Percentiles rank a stretch among this genome's conserved stretches.
Evolutionary conservation across 2,888 invertebrate genomes (phyloP).

Genomic region (Cremastinae sp.): DNA sequence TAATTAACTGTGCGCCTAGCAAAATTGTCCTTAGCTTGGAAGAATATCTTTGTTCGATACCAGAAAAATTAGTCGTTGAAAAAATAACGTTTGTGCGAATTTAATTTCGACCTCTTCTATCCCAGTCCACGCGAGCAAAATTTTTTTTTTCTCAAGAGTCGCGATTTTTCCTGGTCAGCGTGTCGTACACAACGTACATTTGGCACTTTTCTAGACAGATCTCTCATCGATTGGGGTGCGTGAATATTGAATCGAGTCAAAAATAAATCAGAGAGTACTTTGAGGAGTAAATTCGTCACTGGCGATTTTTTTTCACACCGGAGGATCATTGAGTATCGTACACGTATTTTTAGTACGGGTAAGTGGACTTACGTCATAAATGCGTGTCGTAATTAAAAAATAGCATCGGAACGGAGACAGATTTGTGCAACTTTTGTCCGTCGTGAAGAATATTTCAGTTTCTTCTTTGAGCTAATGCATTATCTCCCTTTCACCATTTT

Average conservation of each 20-base stretch:
- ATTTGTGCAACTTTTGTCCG: conserved; percentile 42
- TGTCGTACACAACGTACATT: conserved; percentile 55
- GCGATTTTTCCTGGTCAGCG: conserved; percentile 22
- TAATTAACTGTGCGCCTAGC: conserved; percentile 21
- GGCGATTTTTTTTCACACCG: not conserved
- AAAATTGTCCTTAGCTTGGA: conserved; percentile 19
- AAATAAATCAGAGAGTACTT: conserved; percentile 4
- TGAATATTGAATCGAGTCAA: conserved; percentile 13
- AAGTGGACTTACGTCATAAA: not conserved
- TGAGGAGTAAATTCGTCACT: not conserved
- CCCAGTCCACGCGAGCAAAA: conserved; percentile 24
- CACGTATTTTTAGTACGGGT: conserved; percentile 2
- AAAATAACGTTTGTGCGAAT: too few species aligned
- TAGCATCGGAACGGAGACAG: conserved; percentile 34
- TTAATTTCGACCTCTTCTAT: not conserved
- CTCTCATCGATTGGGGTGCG: conserved; percentile 28
- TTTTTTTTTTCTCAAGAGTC: conserved; percentile 27
- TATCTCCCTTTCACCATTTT: conserved; percentile 11
- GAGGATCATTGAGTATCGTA: not conserved
- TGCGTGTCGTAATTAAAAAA: conserved; percentile 39
- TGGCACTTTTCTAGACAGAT: conserved; percentile 61
- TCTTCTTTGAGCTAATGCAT: conserved; percentile 15
- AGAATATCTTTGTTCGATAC: conserved; percentile 21
- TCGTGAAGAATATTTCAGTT: conserved; percentile 34
- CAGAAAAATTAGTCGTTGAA: not conserved